Evolutionary conservation across 2,888 invertebrate genomes (phyloP), one percentile per base, ranked within the genome.

Genomic region (Drosophila antonietae): DNA sequence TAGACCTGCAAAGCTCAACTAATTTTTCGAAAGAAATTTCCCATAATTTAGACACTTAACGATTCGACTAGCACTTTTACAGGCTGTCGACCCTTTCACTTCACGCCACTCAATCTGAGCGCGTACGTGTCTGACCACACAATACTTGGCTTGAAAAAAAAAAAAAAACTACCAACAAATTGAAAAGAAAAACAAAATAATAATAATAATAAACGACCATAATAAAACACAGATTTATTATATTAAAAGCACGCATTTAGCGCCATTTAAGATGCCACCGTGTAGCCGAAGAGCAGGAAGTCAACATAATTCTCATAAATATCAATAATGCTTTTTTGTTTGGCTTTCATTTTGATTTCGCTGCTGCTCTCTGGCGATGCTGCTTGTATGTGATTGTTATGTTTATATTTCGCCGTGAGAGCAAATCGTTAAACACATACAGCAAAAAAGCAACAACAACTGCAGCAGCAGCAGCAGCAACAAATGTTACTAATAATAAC

Each of bases 191-290:
- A 58, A 69, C 44, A 35, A 41, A 51, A 41, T 47, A 73, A 53
- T 56, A 49, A 41, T 65, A 71, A 61, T 53, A 49, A 41, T 62
- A 71, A 61, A 67, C 35, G 35, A 58, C n/a, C 9, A n/a, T 12
- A 55, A 41, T 44, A 59, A 49, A 49, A 59, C 28, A 64, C 66
- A 85, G 88, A 85, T 89, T 87, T 87, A 88, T 89, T 85, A 74
- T 89, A 85, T 79, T 83, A 79, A 88, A 81, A 78, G 86, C 69
- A 83, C 77, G 83, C 86, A 83, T 88, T 87, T 88, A 88, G 89
- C 90, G 89, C 90, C 84, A 84, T 80, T 83, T 80, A 76, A 83
- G 87, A 77, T 73, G 77, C 81, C 75, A 78, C 74, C 68, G 65
- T 67, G 76, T 63, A 67, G 68, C 60, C 46, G 44, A 53, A 35